Percentiles rank a stretch among this genome's conserved stretches.
Conservation (phyloP, 2,888 invertebrate genomes). For the Eulithis testata region DNA sequence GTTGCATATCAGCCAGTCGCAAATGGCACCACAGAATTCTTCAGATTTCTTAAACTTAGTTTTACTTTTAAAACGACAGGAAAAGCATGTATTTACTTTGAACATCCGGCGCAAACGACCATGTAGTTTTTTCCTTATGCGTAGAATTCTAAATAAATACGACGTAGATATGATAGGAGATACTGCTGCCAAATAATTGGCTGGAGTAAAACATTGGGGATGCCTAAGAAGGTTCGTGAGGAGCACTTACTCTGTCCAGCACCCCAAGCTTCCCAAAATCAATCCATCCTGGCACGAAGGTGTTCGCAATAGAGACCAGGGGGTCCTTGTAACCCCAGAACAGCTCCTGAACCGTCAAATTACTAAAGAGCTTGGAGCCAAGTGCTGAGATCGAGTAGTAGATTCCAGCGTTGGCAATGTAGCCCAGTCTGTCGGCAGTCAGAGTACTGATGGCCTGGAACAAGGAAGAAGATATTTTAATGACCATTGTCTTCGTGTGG, state of each 20-base stretch:
- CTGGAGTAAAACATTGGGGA: too few species aligned
- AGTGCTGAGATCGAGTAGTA: constrained; percentile 86
- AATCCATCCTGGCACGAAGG: constrained; percentile 90
- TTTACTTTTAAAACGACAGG: constrained; percentile 8
- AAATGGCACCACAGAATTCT: too few species aligned
- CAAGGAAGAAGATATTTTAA: not conserved
- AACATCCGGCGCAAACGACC: constrained; percentile 11
- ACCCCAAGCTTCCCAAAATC: constrained; percentile 92
- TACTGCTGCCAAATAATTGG: too few species aligned
- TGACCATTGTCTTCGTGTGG: too few species aligned
- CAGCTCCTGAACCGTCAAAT: constrained; percentile 88
- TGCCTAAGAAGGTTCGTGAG: too few species aligned
- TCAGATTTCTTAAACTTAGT: not conserved
- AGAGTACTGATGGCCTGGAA: constrained; percentile 74
- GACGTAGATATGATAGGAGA: too few species aligned
- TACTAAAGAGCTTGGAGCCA: constrained; percentile 87
- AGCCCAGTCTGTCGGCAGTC: constrained; percentile 67
- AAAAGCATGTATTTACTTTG: not conserved
- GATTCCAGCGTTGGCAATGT: constrained; percentile 86
- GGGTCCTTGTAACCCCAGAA: constrained; percentile 94
- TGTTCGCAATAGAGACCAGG: constrained; percentile 89
- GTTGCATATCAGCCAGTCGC: too few species aligned
- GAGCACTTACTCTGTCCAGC: constrained; percentile 88
- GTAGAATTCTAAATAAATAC: too few species aligned
- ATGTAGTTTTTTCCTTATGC: not conserved